Evolutionary conservation across 2,888 invertebrate genomes (phyloP).

Genomic region (Ischnura elegans): DNA sequence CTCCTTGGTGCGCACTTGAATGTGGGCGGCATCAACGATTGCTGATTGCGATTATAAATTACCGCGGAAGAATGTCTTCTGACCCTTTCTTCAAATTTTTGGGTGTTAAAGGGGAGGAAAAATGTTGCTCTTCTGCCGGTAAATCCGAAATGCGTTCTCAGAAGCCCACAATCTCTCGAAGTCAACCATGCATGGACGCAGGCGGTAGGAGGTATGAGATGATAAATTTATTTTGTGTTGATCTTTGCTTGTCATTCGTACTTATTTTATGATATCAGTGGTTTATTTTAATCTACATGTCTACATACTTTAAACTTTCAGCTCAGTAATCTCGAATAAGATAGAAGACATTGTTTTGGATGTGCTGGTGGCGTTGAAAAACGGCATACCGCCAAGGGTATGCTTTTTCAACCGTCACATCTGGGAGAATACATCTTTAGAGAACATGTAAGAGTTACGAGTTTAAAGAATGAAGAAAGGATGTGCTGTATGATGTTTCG

Average conservation of each 20-base stretch:
- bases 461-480: too few species aligned
- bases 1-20: too few species aligned
- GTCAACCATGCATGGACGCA: not conserved
- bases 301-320: not conserved
- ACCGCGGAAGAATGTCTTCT: not conserved
- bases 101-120: not conserved
- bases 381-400: not conserved
- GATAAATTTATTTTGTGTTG: not conserved
- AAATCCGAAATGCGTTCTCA: not conserved
- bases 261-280: not conserved
- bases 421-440: slow-evolving; percentile 40
- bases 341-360: slow-evolving; percentile 17
- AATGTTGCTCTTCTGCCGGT: not conserved
- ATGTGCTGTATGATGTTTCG: too few species aligned
- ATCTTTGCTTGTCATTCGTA: not conserved
- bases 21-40: too few species aligned
- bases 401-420: slow-evolving; percentile 43
- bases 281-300: not conserved
- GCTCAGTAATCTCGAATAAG: not conserved
- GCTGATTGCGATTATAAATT: too few species aligned
- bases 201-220: not conserved
- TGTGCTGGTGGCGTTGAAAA: not conserved
- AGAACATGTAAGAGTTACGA: not conserved
- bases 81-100: not conserved
- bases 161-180: not conserved